A percentile compares a stretch with the other conserved stretches of the same genome.
Evolutionary conservation across 2,888 invertebrate species (phyloP).

Genomic region (Didymodactylos carnosus): DNA sequence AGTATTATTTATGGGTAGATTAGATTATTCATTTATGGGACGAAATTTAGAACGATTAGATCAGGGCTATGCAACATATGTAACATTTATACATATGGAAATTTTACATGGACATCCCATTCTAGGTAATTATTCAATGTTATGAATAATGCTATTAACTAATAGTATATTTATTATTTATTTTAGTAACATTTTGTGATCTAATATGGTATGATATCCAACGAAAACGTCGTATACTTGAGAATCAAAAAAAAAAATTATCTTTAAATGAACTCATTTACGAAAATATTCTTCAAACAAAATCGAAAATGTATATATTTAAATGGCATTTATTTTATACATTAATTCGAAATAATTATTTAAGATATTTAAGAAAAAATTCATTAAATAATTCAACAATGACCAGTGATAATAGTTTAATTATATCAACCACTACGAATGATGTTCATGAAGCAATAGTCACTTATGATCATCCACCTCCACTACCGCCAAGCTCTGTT

Average conservation of each 20-base stretch:
- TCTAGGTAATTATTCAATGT: not conserved
- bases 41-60: slow-evolving; percentile 10
- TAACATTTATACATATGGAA: slow-evolving; percentile 14
- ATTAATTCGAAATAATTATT: slow-evolving; percentile 2
- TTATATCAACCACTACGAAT: not conserved
- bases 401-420: not conserved
- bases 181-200: not conserved
- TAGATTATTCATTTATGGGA: slow-evolving; percentile 13
- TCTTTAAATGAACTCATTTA: not conserved
- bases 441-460: not conserved
- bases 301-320: not conserved
- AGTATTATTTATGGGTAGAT: slow-evolving; percentile 9
- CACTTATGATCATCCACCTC: not conserved
- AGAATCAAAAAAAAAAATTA: not conserved
- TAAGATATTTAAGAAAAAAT: not conserved
- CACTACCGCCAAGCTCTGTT: not conserved
- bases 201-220: not conserved
- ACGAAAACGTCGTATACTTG: not conserved
- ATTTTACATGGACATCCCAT: slow-evolving; percentile 13
- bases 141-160: not conserved
- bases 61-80: slow-evolving; percentile 11
- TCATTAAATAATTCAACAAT: not conserved
- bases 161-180: not conserved
- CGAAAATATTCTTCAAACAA: not conserved
- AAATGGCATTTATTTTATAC: slow-evolving; percentile 11